Evolutionary conservation across 2,888 invertebrate species (phyloP).

Genomic region (Timema cristinae): DNA sequence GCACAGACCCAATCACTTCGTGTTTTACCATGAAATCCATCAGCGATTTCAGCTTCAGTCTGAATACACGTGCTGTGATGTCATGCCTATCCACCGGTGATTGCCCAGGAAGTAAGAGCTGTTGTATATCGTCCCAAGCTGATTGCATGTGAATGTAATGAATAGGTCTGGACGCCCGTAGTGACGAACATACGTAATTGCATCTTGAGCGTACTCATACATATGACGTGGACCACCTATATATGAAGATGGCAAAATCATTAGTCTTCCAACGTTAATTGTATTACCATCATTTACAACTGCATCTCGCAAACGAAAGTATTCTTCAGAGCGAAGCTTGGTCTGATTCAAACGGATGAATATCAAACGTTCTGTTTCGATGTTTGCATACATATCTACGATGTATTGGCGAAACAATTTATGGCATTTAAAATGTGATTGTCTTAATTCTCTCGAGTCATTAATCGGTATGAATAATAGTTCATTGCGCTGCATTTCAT

Average conservation of each 20-base stretch:
- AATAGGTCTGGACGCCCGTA: too few species aligned
- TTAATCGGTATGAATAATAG: constrained; percentile 31
- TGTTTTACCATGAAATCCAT: constrained; percentile 19
- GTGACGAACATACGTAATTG: too few species aligned
- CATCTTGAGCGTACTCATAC: too few species aligned
- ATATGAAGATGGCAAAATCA: constrained; percentile 16
- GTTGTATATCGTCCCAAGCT: constrained; percentile 18
- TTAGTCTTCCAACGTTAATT: too few species aligned
- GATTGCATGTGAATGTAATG: too few species aligned
- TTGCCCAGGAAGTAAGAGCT: constrained; percentile 16
- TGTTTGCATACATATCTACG: constrained; percentile 36
- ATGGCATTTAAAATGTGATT: too few species aligned
- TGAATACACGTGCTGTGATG: constrained; percentile 16
- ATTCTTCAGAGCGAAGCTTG: constrained; percentile 30
- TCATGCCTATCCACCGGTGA: constrained; percentile 20
- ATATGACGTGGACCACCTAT: too few species aligned
- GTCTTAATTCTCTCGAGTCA: too few species aligned
- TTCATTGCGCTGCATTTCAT: constrained; percentile 29
- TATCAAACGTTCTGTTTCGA: constrained; percentile 34
- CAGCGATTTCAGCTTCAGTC: constrained; percentile 18
- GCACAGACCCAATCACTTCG: constrained; percentile 17
- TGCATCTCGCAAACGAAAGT: constrained; percentile 37
- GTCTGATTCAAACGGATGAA: constrained; percentile 34
- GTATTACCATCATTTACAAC: constrained; percentile 16
- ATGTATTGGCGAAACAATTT: constrained; percentile 35